phyloP scores from a whole-genome alignment of 1,140 invertebrate genomes.

The Lineus longissimus region DNA sequence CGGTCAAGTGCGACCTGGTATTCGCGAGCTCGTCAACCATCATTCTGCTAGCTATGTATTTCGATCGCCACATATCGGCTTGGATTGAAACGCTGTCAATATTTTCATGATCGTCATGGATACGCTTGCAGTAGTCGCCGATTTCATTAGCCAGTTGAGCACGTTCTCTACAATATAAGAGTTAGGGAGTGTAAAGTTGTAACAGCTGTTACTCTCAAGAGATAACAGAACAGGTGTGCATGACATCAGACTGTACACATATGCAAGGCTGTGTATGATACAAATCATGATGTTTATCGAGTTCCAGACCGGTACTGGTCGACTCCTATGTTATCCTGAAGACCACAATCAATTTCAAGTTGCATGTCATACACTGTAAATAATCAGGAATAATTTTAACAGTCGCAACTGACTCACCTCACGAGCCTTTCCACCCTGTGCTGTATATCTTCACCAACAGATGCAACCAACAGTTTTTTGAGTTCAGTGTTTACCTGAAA shows the following conservation, averaged over 20 bases:
- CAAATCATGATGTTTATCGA: neutral
- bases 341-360: no score
- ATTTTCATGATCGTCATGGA: conserved; percentile 81
- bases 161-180: conserved; percentile 71
- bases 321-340: no score
- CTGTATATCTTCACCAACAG: conserved; percentile 89
- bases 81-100: conserved; percentile 87
- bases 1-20: conserved; percentile 75
- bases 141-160: conserved; percentile 79
- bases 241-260: no score
- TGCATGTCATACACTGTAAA: no score
- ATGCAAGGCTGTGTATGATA: neutral
- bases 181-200: no score
- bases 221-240: neutral
- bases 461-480: conserved; percentile 87
- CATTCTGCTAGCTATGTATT: conserved; percentile 88
- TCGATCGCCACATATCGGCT: conserved; percentile 92
- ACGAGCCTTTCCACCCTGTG: conserved; percentile 78
- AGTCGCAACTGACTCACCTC: conserved; percentile 57
- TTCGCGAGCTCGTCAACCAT: conserved; percentile 84
- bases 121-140: conserved; percentile 75
- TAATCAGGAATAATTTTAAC: no score
- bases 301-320: neutral
- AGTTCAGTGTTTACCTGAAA: conserved; percentile 82
- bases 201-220: neutral